Conservation (phyloP, 2,888 invertebrate species). For the Nomada ferruginata region DNA sequence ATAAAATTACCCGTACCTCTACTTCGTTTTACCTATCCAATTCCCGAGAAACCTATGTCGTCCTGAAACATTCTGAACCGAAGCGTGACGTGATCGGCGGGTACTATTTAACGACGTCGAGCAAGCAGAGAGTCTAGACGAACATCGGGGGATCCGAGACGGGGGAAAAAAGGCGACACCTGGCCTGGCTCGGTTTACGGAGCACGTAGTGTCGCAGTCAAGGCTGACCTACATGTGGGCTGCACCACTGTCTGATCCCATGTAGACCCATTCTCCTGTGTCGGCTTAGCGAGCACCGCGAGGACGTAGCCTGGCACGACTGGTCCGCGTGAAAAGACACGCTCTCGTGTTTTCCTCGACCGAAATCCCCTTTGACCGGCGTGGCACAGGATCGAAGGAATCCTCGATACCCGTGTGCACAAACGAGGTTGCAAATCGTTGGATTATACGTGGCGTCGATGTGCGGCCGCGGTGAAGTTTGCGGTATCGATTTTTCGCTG, state of each 20-base stretch:
- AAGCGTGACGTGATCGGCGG: constrained; percentile 1
- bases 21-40: too few relatives aligned
- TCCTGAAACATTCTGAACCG: too few relatives aligned
- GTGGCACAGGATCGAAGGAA: constrained; percentile 38
- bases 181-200: constrained; percentile 72
- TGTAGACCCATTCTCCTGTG: constrained; percentile 56
- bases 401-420: constrained; percentile 2
- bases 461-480: constrained; percentile 13
- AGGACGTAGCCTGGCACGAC: constrained; percentile 3
- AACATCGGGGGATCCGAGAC: not conserved
- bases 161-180: constrained; percentile 39
- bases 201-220: constrained; percentile 82
- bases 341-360: constrained; percentile 31
- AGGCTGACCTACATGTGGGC: constrained; percentile 79
- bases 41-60: too few relatives aligned
- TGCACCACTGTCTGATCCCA: constrained; percentile 73
- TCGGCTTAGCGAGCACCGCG: constrained; percentile 57
- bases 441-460: constrained; percentile 42
- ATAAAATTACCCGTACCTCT: too few relatives aligned
- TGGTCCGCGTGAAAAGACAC: constrained; percentile 29
- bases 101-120: constrained; percentile 24
- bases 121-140: constrained; percentile 2
- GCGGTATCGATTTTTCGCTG: constrained; percentile 33
- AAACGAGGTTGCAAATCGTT: constrained; percentile 47
- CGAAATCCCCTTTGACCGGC: constrained; percentile 30